Conservation (phyloP, 2,888 invertebrate species). For the Adelphocoris suturalis region DNA sequence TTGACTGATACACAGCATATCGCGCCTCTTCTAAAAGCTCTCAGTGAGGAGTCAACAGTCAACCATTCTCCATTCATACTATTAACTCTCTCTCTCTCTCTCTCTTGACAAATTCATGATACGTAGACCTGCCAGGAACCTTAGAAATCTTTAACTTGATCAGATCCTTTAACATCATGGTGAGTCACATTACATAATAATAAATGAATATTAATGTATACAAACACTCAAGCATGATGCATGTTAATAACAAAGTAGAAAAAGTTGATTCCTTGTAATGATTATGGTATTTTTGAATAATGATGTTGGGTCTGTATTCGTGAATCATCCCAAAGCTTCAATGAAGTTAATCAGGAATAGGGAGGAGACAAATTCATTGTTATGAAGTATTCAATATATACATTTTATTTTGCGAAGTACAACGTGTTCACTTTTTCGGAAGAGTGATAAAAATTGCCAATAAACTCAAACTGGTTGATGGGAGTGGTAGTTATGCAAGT, state of each 20-base stretch:
- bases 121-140: not conserved
- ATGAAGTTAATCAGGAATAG: too few species aligned
- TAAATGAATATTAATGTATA: not conserved
- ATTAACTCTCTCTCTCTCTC: not conserved
- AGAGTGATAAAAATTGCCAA: too few species aligned
- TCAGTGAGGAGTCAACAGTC: not conserved
- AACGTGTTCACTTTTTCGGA: too few species aligned
- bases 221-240: constrained; percentile 11
- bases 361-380: too few species aligned
- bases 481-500: too few species aligned
- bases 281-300: not conserved
- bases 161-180: constrained; percentile 1
- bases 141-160: not conserved
- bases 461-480: too few species aligned
- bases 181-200: constrained; percentile 11
- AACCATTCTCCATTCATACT: not conserved
- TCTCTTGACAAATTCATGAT: not conserved
- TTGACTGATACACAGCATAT: not conserved
- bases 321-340: not conserved
- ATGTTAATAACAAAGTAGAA: constrained; percentile 9
- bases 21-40: too few species aligned
- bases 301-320: not conserved
- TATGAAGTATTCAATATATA: too few species aligned
- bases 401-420: too few species aligned
- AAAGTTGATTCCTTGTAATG: not conserved